Percentiles rank a stretch among this genome's conserved stretches.
Evolutionary conservation across 2,888 invertebrate genomes (phyloP).

Genomic region (Archaeoteleia sp.): DNA sequence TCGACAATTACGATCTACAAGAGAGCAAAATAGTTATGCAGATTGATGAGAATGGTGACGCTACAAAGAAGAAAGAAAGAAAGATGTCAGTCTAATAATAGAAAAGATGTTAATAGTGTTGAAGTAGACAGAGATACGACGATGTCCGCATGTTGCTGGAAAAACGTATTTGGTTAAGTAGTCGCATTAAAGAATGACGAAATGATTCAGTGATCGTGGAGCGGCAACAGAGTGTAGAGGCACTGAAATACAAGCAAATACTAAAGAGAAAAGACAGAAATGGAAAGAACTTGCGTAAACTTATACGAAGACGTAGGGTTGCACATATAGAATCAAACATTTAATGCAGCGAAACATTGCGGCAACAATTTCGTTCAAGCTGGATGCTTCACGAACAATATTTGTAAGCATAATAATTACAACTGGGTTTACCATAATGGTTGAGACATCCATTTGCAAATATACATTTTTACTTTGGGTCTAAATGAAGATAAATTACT

Average conservation of each 20-base stretch:
- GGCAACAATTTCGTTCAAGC: constrained; percentile 9
- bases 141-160: constrained; percentile 58
- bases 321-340: constrained; percentile 50
- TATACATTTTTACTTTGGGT: too few relatives aligned
- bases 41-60: constrained; percentile 37
- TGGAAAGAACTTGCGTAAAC: constrained; percentile 35
- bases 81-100: constrained; percentile 39
- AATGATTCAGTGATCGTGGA: constrained; percentile 28
- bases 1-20: constrained; percentile 18
- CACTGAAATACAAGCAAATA: constrained; percentile 53
- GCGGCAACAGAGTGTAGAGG: constrained; percentile 42
- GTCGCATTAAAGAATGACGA: constrained; percentile 38
- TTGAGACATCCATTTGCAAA: too few relatives aligned
- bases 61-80: constrained; percentile 49
- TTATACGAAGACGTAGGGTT: constrained; percentile 33
- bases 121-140: constrained; percentile 40
- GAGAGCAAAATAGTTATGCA: constrained; percentile 36
- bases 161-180: constrained; percentile 58
- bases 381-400: not conserved
- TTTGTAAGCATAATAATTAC: too few relatives aligned
- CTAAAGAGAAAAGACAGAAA: constrained; percentile 42
- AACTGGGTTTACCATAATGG: too few relatives aligned
- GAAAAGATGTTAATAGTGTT: constrained; percentile 36
- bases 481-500: too few relatives aligned
- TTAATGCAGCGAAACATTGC: constrained; percentile 22